Evolutionary conservation across 2,797 vertebrate genomes (phyloP).

Genomic region (Pangasius larnaudii): DNA sequence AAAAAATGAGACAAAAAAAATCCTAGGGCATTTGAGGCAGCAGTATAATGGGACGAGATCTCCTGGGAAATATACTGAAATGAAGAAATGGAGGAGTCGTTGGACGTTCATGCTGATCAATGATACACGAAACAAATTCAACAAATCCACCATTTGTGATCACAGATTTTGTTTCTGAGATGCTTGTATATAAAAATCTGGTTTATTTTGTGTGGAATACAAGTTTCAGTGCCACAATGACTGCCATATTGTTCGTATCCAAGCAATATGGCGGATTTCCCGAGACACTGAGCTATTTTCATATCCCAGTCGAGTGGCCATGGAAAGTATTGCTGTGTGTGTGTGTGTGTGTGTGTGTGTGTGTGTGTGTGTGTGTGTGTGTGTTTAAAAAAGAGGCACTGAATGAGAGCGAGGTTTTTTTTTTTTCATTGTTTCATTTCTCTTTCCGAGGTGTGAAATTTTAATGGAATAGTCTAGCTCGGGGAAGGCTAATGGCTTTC

Average conservation of each 20-base stretch:
- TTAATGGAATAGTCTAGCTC: slow-evolving; percentile 57
- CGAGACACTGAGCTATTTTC: not conserved
- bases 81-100: not conserved
- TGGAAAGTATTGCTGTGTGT: not conserved
- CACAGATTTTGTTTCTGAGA: not conserved
- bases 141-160: not conserved
- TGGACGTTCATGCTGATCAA: not conserved
- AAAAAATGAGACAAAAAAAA: not conserved
- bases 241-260: not conserved
- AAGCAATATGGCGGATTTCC: not conserved
- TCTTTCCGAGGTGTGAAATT: slow-evolving; percentile 52
- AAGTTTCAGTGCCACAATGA: not conserved
- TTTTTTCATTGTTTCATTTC: slow-evolving; percentile 34
- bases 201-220: not conserved
- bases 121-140: not conserved
- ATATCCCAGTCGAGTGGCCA: not conserved
- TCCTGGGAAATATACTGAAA: slow-evolving; percentile 1
- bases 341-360: not conserved
- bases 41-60: not conserved
- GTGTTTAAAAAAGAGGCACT: not conserved
- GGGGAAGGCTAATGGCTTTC: slow-evolving; percentile 53
- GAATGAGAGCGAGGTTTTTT: slow-evolving; percentile 1
- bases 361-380: slow-evolving; percentile 4
- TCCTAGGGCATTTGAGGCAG: not conserved
- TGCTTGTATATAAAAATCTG: not conserved